Conservation (phyloP, 2,888 invertebrate species). For the Polymixis flavicincta region DNA sequence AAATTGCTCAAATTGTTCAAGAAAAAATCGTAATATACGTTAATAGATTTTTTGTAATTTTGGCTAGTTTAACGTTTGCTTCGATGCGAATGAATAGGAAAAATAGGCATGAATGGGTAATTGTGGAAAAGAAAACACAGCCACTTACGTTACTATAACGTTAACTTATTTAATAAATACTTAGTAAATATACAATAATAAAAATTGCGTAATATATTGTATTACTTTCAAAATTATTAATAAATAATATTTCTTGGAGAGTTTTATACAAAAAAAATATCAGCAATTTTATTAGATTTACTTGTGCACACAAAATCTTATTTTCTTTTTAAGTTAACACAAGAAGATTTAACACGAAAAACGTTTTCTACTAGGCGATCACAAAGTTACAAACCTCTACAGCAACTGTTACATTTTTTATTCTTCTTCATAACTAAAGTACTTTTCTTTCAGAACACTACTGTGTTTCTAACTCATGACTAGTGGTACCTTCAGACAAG, state of each 20-base stretch:
- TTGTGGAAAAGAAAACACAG: not conserved
- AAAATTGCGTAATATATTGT: too few relatives aligned
- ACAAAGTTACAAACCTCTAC: not conserved
- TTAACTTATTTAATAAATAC: too few relatives aligned
- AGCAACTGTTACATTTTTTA: not conserved
- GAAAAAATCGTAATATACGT: not conserved
- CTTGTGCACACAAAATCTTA: not conserved
- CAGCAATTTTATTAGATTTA: not conserved
- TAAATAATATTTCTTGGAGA: not conserved
- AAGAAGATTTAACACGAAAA: not conserved
- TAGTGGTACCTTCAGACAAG: constrained; percentile 3
- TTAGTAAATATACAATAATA: too few relatives aligned
- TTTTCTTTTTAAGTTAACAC: not conserved
- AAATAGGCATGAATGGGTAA: not conserved
- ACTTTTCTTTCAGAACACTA: not conserved
- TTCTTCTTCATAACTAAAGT: not conserved
- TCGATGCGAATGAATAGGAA: not conserved
- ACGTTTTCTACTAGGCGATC: not conserved
- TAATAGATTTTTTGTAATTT: not conserved
- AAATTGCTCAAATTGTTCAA: not conserved
- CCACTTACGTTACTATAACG: too few relatives aligned
- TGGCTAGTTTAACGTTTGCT: not conserved
- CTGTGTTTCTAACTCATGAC: not conserved
- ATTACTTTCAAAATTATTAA: too few relatives aligned
- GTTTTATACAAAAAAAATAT: not conserved